A percentile compares a stretch with the other conserved stretches of the same genome.
These are phyloP conservation scores for human (Homo sapiens) DNA, from an alignment of 2,113 vertebrate genomes.

Conservation along the genomic window DNA sequence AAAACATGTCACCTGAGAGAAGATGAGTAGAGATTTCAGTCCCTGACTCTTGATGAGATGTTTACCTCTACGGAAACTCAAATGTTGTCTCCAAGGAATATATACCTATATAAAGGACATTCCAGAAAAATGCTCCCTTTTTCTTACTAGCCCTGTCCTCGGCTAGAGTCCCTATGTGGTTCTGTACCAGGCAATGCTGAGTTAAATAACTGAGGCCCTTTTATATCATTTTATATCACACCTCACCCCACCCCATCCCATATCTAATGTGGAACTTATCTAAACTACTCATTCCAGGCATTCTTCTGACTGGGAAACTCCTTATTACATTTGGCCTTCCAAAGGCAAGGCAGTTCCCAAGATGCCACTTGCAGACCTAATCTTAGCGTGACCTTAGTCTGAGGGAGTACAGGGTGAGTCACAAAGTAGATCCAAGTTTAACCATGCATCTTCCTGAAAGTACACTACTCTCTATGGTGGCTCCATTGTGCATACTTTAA, in stretches of 20 bases:
- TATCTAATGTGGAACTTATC: not conserved
- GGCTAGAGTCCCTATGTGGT: not conserved
- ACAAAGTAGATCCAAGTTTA: not conserved
- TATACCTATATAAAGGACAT: not conserved
- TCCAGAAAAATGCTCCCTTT: not conserved
- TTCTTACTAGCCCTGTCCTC: not conserved
- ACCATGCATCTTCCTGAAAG: not conserved
- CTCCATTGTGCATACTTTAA: not conserved
- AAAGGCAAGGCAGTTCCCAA: not conserved
- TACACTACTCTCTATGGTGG: not conserved
- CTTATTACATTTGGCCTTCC: not conserved
- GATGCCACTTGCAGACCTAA: not conserved
- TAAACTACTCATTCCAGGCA: not conserved
- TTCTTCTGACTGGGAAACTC: not conserved
- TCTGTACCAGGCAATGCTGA: not conserved
- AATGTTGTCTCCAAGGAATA: not conserved
- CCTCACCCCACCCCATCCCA: rapidly evolving
- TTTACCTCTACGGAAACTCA: not conserved
- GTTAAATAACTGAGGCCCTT: not conserved
- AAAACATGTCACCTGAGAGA: not conserved
- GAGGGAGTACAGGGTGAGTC: not conserved
- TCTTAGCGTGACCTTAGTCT: not conserved
- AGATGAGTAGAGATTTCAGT: not conserved
- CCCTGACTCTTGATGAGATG: not conserved
- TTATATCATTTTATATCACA: not conserved